These are phyloP conservation scores for Butastur rufipennis DNA, from an alignment of 2,113 vertebrate species.

Conservation along the genomic window DNA sequence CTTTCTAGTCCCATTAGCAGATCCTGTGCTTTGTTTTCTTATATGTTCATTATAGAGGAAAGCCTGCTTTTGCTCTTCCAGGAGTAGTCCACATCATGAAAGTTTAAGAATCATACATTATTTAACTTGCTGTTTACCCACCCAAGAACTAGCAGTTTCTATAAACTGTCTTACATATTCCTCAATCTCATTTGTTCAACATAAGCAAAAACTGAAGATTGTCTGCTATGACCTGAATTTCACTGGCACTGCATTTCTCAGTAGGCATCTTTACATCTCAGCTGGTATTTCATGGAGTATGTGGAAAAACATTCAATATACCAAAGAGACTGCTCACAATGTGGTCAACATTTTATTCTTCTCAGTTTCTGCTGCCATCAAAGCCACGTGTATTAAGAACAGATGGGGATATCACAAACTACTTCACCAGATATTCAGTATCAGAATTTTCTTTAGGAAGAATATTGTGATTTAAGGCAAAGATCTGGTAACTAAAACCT, in stretches of 20 bases:
- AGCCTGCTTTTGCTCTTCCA: not conserved
- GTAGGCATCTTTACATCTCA: not conserved
- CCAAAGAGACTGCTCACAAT: not conserved
- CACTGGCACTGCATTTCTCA: not conserved
- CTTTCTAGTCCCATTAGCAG: not conserved
- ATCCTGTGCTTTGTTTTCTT: not conserved
- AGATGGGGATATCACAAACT: not conserved
- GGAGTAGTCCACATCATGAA: not conserved
- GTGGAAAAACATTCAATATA: not conserved
- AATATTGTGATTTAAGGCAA: not conserved
- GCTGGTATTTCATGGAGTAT: not conserved
- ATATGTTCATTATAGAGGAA: not conserved
- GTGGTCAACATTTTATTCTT: not conserved
- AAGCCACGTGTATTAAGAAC: not conserved
- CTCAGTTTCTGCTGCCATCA: not conserved
- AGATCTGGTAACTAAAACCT: not conserved
- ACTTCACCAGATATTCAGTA: not conserved
- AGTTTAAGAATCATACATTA: not conserved
- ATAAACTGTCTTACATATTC: not conserved
- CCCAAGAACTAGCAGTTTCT: not conserved
- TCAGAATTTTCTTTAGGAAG: not conserved
- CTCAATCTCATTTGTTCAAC: not conserved
- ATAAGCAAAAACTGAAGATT: not conserved
- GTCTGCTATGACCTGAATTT: not conserved
- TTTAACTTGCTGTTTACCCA: not conserved